A percentile compares a stretch with the other conserved stretches of the same genome.
phyloP scores from a whole-genome alignment of 2,888 invertebrate genomes.

The Drosophila ustulata region DNA sequence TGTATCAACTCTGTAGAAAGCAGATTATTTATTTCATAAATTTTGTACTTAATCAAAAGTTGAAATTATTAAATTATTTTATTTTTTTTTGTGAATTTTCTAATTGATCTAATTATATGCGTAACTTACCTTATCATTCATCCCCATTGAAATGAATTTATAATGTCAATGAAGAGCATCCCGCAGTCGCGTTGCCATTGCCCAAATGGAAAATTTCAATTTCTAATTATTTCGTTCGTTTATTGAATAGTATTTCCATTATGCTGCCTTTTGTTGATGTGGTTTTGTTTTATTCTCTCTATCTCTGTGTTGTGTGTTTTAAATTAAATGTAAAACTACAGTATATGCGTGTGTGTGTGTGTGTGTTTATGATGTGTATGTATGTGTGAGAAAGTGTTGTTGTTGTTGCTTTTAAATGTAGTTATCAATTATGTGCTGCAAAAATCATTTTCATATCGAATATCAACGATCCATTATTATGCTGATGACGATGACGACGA shows the following conservation, averaged over 20 bases:
- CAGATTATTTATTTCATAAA: too few relatives aligned
- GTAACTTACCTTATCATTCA: background rate
- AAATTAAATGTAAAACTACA: constrained; percentile 74
- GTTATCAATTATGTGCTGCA: constrained; percentile 70
- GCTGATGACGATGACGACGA: constrained; percentile 31
- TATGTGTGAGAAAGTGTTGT: constrained; percentile 22
- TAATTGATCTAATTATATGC: background rate
- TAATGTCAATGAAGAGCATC: background rate
- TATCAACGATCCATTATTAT: constrained; percentile 49
- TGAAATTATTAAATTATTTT: too few relatives aligned
- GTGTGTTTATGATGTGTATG: constrained; percentile 33
- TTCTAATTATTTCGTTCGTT: constrained; percentile 40
- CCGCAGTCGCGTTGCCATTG: background rate
- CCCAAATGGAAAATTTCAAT: background rate
- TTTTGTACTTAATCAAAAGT: too few relatives aligned
- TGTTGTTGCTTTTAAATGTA: constrained; percentile 49
- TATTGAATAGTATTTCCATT: constrained; percentile 63
- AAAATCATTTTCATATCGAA: constrained; percentile 57
- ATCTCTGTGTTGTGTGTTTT: constrained; percentile 51
- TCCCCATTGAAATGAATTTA: background rate
- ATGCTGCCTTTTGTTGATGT: constrained; percentile 40
- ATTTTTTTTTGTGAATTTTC: too few relatives aligned
- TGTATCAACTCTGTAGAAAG: too few relatives aligned
- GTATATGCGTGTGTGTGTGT: constrained; percentile 40
- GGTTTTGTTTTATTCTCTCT: constrained; percentile 31